Evolutionary conservation across 2,113 vertebrate species (phyloP).

Genomic region (Colaptes auratus): DNA sequence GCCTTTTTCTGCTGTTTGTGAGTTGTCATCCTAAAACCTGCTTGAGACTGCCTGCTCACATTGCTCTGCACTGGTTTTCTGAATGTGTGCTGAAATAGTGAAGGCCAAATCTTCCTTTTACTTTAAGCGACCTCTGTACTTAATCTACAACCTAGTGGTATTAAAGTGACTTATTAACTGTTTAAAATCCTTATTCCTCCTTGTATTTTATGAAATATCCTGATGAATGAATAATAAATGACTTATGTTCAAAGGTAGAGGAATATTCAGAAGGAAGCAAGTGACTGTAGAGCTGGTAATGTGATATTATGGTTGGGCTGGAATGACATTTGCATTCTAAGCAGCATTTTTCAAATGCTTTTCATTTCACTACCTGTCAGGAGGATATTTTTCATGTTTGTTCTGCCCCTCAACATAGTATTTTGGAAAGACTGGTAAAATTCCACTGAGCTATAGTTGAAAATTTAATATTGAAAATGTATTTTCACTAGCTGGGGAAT

Average conservation of each 20-base stretch:
- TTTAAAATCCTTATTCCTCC: neutral
- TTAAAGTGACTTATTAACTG: neutral
- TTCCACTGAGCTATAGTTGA: neutral
- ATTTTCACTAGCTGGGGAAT: neutral
- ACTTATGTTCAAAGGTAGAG: neutral
- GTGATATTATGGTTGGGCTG: neutral
- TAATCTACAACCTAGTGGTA: neutral
- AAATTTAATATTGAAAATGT: neutral
- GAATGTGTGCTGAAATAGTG: neutral
- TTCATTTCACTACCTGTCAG: constrained; percentile 25
- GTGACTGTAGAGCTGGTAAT: neutral
- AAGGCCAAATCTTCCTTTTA: neutral
- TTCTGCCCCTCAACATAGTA: neutral
- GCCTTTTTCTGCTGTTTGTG: neutral
- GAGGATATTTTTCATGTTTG: neutral
- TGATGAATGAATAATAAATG: constrained; percentile 11
- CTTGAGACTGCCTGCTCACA: neutral
- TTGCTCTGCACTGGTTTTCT: neutral
- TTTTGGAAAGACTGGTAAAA: constrained; percentile 21
- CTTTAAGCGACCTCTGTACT: neutral
- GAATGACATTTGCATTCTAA: constrained; percentile 21
- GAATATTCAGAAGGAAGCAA: neutral
- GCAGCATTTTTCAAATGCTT: constrained; percentile 18
- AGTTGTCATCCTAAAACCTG: neutral
- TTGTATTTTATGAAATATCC: neutral